Evolutionary conservation across 2,888 invertebrate genomes (phyloP).

Genomic region (Aradus depressus): DNA sequence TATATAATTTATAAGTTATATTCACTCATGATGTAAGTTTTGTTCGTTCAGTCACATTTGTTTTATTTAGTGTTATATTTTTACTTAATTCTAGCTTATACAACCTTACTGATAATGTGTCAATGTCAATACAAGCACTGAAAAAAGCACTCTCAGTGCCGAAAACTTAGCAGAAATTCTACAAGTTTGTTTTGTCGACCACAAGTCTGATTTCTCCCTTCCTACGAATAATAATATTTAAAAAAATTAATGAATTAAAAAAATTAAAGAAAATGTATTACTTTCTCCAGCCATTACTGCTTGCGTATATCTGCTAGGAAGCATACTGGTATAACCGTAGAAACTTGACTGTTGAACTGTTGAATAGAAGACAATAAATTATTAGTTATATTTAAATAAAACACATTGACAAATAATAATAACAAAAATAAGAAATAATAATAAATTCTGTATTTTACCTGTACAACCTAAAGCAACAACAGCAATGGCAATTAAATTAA

Average conservation of each 20-base stretch:
- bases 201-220: too few species aligned
- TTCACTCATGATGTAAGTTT: too few species aligned
- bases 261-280: conserved; percentile 36
- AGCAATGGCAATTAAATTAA: conserved; percentile 73
- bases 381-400: background rate
- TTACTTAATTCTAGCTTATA: too few species aligned
- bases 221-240: too few species aligned
- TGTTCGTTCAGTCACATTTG: too few species aligned
- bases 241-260: background rate
- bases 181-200: too few species aligned
- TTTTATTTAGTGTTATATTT: too few species aligned
- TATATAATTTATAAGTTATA: too few species aligned
- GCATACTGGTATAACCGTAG: conserved; percentile 86
- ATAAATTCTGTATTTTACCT: conserved; percentile 38
- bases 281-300: conserved; percentile 94
- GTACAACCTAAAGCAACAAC: conserved; percentile 81
- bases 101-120: too few species aligned
- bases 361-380: conserved; percentile 15
- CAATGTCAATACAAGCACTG: too few species aligned
- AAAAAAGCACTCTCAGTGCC: too few species aligned
- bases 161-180: too few species aligned
- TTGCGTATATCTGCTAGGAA: conserved; percentile 80
- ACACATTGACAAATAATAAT: background rate
- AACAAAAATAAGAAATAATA: background rate
- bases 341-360: conserved; percentile 84